These are phyloP conservation scores for Salpingus planirostris DNA, from an alignment of 2,888 invertebrate genomes.

Conservation along the genomic window DNA sequence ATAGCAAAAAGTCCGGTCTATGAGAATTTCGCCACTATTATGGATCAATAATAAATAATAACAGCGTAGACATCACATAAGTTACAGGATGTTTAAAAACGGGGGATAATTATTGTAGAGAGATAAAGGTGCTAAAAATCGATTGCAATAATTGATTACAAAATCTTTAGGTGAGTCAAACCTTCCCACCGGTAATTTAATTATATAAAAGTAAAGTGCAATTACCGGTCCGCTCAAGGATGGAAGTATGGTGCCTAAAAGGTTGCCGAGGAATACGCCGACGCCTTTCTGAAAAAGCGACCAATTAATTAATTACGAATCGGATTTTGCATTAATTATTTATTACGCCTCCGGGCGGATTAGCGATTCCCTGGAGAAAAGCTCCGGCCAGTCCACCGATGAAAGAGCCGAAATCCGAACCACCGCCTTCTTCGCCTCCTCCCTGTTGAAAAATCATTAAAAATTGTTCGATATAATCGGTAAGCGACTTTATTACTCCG, in stretches of 20 bases:
- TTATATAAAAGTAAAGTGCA: too few species aligned
- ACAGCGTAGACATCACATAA: too few species aligned
- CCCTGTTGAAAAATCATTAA: conserved; percentile 26
- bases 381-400: conserved; percentile 38
- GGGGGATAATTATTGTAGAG: too few species aligned
- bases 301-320: conserved; percentile 4
- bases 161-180: too few species aligned
- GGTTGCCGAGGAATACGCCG: conserved; percentile 36
- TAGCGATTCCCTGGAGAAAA: conserved; percentile 36
- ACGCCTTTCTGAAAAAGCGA: conserved; percentile 37
- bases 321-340: not conserved
- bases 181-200: too few species aligned
- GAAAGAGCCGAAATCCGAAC: conserved; percentile 42
- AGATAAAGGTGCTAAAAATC: too few species aligned
- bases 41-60: too few species aligned
- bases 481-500: conserved; percentile 39
- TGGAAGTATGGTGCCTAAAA: conserved; percentile 35
- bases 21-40: too few species aligned
- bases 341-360: conserved; percentile 37
- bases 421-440: conserved; percentile 35
- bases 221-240: conserved; percentile 40
- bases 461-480: not conserved
- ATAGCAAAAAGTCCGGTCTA: too few species aligned
- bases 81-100: too few species aligned
- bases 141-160: too few species aligned